Evolutionary conservation across 2,797 vertebrate genomes (phyloP), one percentile per base, ranked within the genome.

Genomic region (Scolopax bukidnonensis): DNA sequence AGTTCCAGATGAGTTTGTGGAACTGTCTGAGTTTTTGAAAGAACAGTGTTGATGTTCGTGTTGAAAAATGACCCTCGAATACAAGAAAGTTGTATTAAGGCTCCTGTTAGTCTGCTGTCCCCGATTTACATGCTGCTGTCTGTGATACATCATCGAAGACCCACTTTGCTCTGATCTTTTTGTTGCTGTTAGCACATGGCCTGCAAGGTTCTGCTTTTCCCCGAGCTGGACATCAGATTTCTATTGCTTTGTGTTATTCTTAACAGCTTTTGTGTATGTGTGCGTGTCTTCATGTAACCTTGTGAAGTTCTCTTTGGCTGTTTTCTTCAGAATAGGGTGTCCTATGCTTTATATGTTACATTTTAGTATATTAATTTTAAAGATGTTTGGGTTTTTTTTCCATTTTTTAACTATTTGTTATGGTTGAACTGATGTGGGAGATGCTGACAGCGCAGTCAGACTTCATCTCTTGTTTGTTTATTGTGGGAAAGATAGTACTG

Each of bases 11-110:
- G 76, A 85, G 30, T 78, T 64, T 86, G 69, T 88, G 59, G 69
- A 86, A 90, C 50, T 88, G 32, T 79, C 65, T 90, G 59, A 65
- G n/a, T 79, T 93, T 93, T 70, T 84, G 69, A 85, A 93, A 90
- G 80, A 81, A 47, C 73, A 64, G 6, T 71, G 38, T 81, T 94
- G 90, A 61, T 78, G 41, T 81, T 84, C 81, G 69, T 85, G 65
- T 65, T 88, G 76, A 61, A 48, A 65, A 63, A 27, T 81, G 59
- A 84, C n/a, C 47, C 54, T 81, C 1, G 0, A 84, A 65, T 40
- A 51, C 65, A 50, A 84, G 87, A 21, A 82, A 16, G 53, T 83
- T 54, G 18, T 40, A 79, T 84, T 94, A 95, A 88, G 50, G 50
- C 85, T 93, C 51, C 80, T 50, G 24, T 85, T 77, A 71, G 38